phyloP scores from a whole-genome alignment of 2,113 vertebrate species.

The Chaetops frenatus region DNA sequence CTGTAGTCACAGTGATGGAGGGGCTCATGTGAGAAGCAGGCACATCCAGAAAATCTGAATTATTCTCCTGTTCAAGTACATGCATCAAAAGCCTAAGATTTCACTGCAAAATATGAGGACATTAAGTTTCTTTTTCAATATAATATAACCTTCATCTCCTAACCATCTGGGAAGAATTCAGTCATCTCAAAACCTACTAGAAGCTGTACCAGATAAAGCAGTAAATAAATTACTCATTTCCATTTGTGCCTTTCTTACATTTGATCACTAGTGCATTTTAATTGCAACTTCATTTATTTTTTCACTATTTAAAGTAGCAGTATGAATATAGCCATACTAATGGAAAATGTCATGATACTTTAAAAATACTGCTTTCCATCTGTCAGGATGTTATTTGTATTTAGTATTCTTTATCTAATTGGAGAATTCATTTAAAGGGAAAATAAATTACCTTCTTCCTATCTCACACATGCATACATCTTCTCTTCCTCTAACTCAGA shows the following conservation, averaged over 20 bases:
- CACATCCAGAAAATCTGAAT: neutral
- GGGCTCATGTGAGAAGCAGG: neutral
- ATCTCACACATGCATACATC: neutral
- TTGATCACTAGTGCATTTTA: neutral
- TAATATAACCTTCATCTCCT: neutral
- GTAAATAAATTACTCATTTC: neutral
- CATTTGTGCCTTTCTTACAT: neutral
- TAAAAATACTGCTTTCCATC: constrained; percentile 21
- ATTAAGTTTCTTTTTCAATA: neutral
- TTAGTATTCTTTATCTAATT: constrained; percentile 21
- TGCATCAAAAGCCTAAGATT: neutral
- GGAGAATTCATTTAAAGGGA: neutral
- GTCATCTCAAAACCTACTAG: neutral
- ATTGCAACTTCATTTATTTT: constrained; percentile 16
- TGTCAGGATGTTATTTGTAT: constrained; percentile 21
- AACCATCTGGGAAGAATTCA: constrained; percentile 11
- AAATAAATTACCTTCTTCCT: constrained; percentile 5
- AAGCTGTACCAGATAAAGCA: constrained; percentile 10
- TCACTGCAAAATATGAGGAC: neutral
- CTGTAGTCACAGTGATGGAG: constrained; percentile 13
- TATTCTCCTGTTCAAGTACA: neutral
- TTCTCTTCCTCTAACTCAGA: neutral
- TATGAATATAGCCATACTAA: neutral
- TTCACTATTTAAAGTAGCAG: neutral
- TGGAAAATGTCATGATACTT: constrained; percentile 6